phyloP scores from a whole-genome alignment of 64 coral and sea anemone genomes.

The Montipora capricornis region DNA sequence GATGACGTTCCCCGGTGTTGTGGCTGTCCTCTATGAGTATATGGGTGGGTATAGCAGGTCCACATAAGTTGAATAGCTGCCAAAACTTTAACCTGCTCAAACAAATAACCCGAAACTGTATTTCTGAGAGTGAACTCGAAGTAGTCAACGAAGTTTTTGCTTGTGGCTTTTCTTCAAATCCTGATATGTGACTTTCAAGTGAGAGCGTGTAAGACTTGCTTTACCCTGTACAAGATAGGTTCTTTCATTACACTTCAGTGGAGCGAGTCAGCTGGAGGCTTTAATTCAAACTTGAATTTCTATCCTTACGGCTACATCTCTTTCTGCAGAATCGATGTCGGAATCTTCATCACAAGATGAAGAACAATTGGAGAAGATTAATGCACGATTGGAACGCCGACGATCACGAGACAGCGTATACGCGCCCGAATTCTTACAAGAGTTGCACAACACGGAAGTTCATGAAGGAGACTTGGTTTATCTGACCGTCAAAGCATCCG shows the following conservation, averaged over 20 bases:
- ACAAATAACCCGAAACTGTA: no score
- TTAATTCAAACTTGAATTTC: not conserved
- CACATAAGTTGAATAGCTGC: no score
- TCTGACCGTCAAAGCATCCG: slow-evolving; percentile 77
- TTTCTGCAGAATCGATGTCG: slow-evolving; percentile 12
- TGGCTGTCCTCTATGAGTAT: no score
- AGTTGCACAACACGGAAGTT: slow-evolving; percentile 86
- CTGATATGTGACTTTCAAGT: not conserved
- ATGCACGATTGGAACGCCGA: slow-evolving; percentile 46
- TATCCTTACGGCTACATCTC: not conserved
- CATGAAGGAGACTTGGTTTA: slow-evolving; percentile 74
- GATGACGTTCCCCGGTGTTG: no score
- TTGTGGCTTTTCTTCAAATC: not conserved
- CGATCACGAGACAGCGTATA: slow-evolving; percentile 79
- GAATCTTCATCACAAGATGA: slow-evolving; percentile 49
- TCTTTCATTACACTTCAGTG: not conserved
- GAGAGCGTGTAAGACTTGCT: not conserved
- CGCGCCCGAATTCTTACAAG: slow-evolving; percentile 77
- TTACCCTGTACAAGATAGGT: not conserved
- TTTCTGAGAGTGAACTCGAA: no score
- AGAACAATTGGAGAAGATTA: slow-evolving; percentile 33
- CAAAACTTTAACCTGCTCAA: no score
- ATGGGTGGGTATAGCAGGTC: no score
- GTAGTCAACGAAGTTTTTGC: not conserved
- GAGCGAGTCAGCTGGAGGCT: not conserved